Evolutionary conservation across 1,140 invertebrate genomes (phyloP).

Genomic region (Monochamus saltuarius): DNA sequence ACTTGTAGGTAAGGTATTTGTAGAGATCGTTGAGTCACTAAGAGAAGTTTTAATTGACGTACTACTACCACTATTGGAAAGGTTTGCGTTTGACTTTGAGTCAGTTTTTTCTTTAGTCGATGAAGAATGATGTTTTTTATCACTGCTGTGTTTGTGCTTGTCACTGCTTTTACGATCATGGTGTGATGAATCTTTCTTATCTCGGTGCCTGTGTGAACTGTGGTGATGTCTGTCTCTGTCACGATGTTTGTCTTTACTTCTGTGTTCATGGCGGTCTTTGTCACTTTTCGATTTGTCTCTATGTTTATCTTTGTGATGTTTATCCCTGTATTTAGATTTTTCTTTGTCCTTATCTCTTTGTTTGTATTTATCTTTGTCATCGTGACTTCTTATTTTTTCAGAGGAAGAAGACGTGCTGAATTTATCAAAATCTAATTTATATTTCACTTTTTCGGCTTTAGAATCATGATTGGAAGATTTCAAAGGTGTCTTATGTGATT

Average conservation of each 20-base stretch:
- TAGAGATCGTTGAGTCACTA: conserved; percentile 18
- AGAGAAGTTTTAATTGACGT: conserved; percentile 14
- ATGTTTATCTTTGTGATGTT: conserved; percentile 33
- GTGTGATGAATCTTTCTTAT: too few species aligned
- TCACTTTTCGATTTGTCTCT: conserved; percentile 31
- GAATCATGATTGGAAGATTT: conserved; percentile 30
- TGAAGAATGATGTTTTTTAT: conserved; percentile 24
- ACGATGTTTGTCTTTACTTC: conserved; percentile 25
- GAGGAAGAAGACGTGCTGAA: conserved; percentile 16
- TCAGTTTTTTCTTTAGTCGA: conserved; percentile 12
- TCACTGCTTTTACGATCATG: conserved; percentile 4
- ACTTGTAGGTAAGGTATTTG: conserved; percentile 8
- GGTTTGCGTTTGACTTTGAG: conserved; percentile 11
- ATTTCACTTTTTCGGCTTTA: conserved; percentile 36
- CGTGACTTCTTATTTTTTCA: conserved; percentile 22
- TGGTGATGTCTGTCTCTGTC: conserved; percentile 38
- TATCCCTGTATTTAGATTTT: conserved; percentile 18
- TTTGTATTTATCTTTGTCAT: conserved; percentile 29
- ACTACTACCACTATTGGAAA: conserved; percentile 20
- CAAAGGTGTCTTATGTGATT: conserved; percentile 24
- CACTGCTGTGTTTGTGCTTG: conserved; percentile 28
- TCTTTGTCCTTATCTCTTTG: conserved; percentile 34
- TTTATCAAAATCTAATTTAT: conserved; percentile 41
- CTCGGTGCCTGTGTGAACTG: conserved; percentile 14
- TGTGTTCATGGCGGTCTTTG: conserved; percentile 30